These are phyloP conservation scores for Microctonus hyperodae DNA, from an alignment of 2,888 invertebrate species.

Conservation along the genomic window DNA sequence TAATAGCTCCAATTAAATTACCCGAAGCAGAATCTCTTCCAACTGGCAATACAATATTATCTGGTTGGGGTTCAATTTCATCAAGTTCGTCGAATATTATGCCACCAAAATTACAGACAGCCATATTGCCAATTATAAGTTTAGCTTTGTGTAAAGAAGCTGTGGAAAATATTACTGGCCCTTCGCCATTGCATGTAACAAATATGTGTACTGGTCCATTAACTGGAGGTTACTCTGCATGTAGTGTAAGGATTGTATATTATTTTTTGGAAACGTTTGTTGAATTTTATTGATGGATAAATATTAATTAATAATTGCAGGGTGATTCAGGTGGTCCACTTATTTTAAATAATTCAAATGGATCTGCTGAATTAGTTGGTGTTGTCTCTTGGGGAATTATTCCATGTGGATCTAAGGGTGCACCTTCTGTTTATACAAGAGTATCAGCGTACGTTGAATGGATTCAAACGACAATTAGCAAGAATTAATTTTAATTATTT, in stretches of 20 bases:
- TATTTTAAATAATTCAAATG: constrained; percentile 64
- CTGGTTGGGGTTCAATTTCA: constrained; percentile 65
- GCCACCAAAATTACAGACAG: constrained; percentile 55
- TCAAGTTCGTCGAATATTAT: constrained; percentile 36
- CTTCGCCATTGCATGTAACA: constrained; percentile 43
- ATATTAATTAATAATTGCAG: constrained; percentile 55
- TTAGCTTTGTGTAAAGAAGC: constrained; percentile 43
- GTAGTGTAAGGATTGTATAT: constrained; percentile 41
- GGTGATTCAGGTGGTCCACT: constrained; percentile 68
- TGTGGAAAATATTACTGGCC: constrained; percentile 43
- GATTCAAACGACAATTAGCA: constrained; percentile 44
- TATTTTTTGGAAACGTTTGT: neutral
- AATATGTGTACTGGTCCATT: constrained; percentile 51
- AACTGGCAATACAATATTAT: constrained; percentile 55
- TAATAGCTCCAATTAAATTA: constrained; percentile 57
- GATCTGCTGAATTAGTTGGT: constrained; percentile 72
- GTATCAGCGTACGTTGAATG: constrained; percentile 61
- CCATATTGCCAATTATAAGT: constrained; percentile 49
- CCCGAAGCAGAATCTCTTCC: constrained; percentile 50
- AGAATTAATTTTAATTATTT: constrained; percentile 30
- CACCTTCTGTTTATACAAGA: constrained; percentile 63
- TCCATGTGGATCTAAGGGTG: constrained; percentile 62
- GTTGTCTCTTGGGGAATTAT: constrained; percentile 65
- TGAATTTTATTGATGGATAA: neutral
- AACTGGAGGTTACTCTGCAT: constrained; percentile 43